Evolutionary conservation across 2,888 invertebrate species (phyloP).

Genomic region (Stenodema calcarata): DNA sequence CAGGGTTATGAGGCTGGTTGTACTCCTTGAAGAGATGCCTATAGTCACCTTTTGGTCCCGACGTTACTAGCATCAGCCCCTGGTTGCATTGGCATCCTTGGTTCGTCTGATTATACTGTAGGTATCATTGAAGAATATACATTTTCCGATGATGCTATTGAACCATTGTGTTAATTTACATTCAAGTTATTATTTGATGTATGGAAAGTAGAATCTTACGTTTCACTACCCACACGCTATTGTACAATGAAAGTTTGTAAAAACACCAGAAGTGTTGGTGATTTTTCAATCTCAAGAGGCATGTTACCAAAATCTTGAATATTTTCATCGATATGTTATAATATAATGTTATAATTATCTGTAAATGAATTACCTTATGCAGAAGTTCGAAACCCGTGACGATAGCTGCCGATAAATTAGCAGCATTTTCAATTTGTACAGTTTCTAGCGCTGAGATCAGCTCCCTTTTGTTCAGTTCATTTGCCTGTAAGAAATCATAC

Average conservation of each 20-base stretch:
- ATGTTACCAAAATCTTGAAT: too few species aligned
- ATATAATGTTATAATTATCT: too few species aligned
- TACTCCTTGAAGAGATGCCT: conserved; percentile 75
- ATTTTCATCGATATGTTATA: too few species aligned
- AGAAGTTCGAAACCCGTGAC: conserved; percentile 90
- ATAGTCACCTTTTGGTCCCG: conserved; percentile 80
- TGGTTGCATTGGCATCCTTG: conserved; percentile 95
- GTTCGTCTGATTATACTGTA: conserved; percentile 80
- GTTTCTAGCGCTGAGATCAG: conserved; percentile 78
- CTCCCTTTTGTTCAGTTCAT: conserved; percentile 81
- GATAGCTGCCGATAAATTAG: conserved; percentile 92
- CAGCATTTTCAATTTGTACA: conserved; percentile 73
- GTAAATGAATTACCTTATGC: conserved; percentile 85
- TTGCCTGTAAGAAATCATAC: conserved; percentile 78
- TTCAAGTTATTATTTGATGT: too few species aligned
- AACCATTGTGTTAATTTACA: too few species aligned
- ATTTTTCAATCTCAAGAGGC: too few species aligned
- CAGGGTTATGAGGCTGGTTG: conserved; percentile 93
- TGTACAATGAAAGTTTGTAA: too few species aligned
- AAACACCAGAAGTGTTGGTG: too few species aligned
- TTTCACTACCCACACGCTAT: too few species aligned
- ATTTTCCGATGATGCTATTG: too few species aligned
- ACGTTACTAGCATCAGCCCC: conserved; percentile 96
- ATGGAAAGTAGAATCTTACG: too few species aligned
- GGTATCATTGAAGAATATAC: too few species aligned